phyloP scores from a whole-genome alignment of 2,888 invertebrate genomes.

The Acanthosepion pharaonis region DNA sequence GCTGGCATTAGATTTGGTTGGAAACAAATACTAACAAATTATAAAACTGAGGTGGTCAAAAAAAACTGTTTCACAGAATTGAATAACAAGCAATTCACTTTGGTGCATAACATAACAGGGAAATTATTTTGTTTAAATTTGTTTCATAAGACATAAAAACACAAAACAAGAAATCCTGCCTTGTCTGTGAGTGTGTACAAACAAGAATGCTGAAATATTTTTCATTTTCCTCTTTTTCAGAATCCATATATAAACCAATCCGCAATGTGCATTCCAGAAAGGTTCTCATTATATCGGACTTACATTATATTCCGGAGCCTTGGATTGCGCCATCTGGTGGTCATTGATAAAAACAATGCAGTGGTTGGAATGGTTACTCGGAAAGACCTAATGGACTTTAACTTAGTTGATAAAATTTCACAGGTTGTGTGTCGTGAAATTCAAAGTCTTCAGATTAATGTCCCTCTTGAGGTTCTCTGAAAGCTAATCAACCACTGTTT shows the following conservation, averaged over 20 bases:
- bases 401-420: conserved; percentile 72
- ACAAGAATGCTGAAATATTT: no score
- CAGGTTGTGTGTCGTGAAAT: conserved; percentile 49
- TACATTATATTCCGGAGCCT: conserved; percentile 75
- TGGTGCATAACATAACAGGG: no score
- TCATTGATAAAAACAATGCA: conserved; percentile 71
- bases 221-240: conserved; percentile 56
- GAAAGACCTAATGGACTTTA: conserved; percentile 76
- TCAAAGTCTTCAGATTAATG: background rate
- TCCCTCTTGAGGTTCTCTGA: conserved; percentile 8
- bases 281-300: conserved; percentile 74
- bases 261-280: conserved; percentile 70
- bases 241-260: conserved; percentile 75
- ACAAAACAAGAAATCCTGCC: no score
- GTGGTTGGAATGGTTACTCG: conserved; percentile 75
- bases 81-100: no score
- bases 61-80: no score
- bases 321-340: conserved; percentile 74
- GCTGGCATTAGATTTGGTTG: no score
- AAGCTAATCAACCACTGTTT: no score
- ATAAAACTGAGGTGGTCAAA: no score
- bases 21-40: no score
- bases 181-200: no score
- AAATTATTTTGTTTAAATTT: no score
- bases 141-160: no score